Conservation (phyloP, 2,888 invertebrate genomes). For the Drosophila meridiana region DNA sequence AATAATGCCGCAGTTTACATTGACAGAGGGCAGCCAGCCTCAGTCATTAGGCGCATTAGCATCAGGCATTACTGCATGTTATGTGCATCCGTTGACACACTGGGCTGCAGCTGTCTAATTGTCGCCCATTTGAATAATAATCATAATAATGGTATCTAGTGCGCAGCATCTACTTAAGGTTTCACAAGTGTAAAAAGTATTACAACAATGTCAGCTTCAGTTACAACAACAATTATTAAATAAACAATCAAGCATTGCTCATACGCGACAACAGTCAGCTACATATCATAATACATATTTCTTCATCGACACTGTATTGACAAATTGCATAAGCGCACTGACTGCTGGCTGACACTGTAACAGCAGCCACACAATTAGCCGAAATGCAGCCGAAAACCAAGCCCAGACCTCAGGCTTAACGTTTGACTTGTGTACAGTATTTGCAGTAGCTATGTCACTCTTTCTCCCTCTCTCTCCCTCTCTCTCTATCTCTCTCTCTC, state of each 20-base stretch:
- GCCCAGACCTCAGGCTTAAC: slow-evolving; percentile 12
- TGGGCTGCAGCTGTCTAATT: slow-evolving; percentile 47
- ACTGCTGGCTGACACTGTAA: slow-evolving; percentile 49
- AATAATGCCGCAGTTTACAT: slow-evolving; percentile 61
- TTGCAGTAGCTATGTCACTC: slow-evolving; percentile 16
- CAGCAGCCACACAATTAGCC: slow-evolving; percentile 40
- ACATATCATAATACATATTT: slow-evolving; percentile 38
- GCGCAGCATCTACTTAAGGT: slow-evolving; percentile 15
- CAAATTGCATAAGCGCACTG: slow-evolving; percentile 53
- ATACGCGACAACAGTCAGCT: slow-evolving; percentile 22
- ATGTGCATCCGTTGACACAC: slow-evolving; percentile 4
- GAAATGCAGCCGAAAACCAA: slow-evolving; percentile 34
- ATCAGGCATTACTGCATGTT: slow-evolving; percentile 39
- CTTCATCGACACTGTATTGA: slow-evolving; percentile 40
- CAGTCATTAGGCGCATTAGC: slow-evolving; percentile 57
- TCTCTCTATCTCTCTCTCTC: not conserved
- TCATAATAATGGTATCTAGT: slow-evolving; percentile 15
- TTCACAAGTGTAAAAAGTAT: slow-evolving; percentile 13
- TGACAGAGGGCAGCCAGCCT: slow-evolving; percentile 20
- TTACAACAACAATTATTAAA: slow-evolving; percentile 22
- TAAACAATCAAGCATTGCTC: slow-evolving; percentile 30
- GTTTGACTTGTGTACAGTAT: slow-evolving; percentile 27
- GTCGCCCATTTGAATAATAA: slow-evolving; percentile 48
- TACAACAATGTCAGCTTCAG: slow-evolving; percentile 20
- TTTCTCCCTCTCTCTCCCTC: not conserved